Percentiles rank a stretch among this genome's conserved stretches.
Conservation (phyloP, 2,113 vertebrate species). For the Oenanthe melanoleuca region DNA sequence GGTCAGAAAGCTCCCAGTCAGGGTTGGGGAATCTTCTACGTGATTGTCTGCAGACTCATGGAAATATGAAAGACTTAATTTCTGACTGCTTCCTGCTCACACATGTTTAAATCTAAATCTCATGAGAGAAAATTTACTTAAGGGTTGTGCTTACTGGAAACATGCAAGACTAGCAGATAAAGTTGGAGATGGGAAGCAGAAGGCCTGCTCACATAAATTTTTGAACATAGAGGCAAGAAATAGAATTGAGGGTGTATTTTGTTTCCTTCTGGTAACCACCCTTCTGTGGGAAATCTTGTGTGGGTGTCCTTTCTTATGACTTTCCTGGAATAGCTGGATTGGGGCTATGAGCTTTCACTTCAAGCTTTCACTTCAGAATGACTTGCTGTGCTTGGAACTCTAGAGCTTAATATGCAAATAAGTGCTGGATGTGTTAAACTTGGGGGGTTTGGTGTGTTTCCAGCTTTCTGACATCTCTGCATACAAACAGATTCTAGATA, state of each 20-base stretch:
- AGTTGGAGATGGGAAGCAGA: neutral
- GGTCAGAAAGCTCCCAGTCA: neutral
- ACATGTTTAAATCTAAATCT: neutral
- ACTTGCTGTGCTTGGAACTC: neutral
- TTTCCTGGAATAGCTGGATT: neutral
- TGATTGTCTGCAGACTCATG: neutral
- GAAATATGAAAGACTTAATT: neutral
- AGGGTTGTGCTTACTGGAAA: neutral
- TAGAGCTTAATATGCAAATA: neutral
- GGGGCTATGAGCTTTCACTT: neutral
- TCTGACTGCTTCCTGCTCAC: neutral
- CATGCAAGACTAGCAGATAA: neutral
- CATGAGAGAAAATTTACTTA: neutral
- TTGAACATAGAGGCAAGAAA: neutral
- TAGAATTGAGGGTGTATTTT: neutral
- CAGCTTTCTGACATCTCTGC: neutral
- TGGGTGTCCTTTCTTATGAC: neutral
- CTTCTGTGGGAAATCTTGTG: neutral
- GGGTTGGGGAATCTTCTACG: neutral
- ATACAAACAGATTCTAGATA: neutral
- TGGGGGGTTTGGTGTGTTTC: neutral
- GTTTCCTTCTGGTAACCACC: neutral
- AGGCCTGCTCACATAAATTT: neutral
- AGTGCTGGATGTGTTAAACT: neutral
- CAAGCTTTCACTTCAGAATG: neutral